phyloP scores from a whole-genome alignment of 2,113 vertebrate species.

The Grus americana region DNA sequence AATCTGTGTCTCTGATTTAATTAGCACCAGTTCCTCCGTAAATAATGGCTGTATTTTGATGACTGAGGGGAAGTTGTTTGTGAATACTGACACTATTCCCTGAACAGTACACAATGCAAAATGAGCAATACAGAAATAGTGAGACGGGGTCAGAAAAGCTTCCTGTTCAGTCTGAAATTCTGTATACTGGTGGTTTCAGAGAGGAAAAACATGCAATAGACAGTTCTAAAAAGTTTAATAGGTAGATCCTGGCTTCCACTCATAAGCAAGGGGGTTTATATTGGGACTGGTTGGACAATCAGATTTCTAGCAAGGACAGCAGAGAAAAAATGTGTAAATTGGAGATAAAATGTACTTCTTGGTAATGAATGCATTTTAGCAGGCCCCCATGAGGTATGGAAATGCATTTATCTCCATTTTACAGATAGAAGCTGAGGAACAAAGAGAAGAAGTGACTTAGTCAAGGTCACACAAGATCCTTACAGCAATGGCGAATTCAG shows the following conservation, averaged over 20 bases:
- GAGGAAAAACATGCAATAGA: neutral
- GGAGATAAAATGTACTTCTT: slow-evolving; percentile 45
- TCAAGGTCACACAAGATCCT: slow-evolving; percentile 35
- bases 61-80: neutral
- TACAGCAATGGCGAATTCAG: neutral
- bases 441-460: slow-evolving; percentile 45
- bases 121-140: neutral
- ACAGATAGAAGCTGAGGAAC: slow-evolving; percentile 48
- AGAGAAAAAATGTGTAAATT: slow-evolving; percentile 46
- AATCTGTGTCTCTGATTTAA: slow-evolving; percentile 40
- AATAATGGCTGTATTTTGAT: neutral
- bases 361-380: slow-evolving; percentile 46
- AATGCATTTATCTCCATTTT: slow-evolving; percentile 62
- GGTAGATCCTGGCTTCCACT: neutral
- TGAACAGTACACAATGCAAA: neutral
- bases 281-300: neutral
- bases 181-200: neutral
- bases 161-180: neutral
- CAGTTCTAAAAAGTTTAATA: neutral
- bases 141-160: neutral
- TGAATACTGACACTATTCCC: neutral
- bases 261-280: neutral
- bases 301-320: slow-evolving; percentile 39
- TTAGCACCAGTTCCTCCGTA: neutral
- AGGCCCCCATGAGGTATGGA: slow-evolving; percentile 46